Evolutionary conservation across 2,888 invertebrate species (phyloP), one percentile per base, ranked within the genome.

Genomic region (Parnassius glacialis): DNA sequence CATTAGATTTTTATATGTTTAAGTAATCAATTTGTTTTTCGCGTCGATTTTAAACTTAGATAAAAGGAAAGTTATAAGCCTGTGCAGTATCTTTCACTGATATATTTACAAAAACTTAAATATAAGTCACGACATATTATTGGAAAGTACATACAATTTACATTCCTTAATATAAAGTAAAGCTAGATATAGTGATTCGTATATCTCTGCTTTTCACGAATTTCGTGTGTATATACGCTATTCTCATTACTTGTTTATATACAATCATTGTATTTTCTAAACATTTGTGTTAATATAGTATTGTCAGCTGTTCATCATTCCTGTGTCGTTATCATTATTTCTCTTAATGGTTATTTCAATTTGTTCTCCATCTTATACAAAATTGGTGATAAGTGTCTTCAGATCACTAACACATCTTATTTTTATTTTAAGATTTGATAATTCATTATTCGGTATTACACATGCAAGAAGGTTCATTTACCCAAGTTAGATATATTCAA

Each of bases 221-320:
- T 76, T 78, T 82, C 55, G 63, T 52, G 52, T 58, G 61, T 81
- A 81, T 83, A 62, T 82, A 80, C 82, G 34, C 34, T 34, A 34
- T 3, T 0, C 34, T 34, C 34, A 76, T 76, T 78, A 83, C 55
- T 62, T 52, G 52, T 58, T 62, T 81, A 81, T 83, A 62, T 82
- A 80, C 82, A 83, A 62, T 72, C 69, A 70, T 73, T 69, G 67
- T 71, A 70, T 73, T 76, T 68, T 76, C 83, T 87, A 84, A 85
- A 77, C 82, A 78, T 82, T 72, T 85, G 79, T 83, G 83, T 83
- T 84, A 89, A 80, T 80, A 78, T 91, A 90, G 86, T 91, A 91
- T 91, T 91, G 90, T 91, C 90, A 84, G 87, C 85, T 87, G 88
- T 80, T 88, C 86, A 79, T 85, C 85, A 81, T 85, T 87, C 80